A percentile compares a stretch with the other conserved stretches of the same genome.
phyloP scores from a whole-genome alignment of 2,113 vertebrate species.

The Potamarius usumacintae region DNA sequence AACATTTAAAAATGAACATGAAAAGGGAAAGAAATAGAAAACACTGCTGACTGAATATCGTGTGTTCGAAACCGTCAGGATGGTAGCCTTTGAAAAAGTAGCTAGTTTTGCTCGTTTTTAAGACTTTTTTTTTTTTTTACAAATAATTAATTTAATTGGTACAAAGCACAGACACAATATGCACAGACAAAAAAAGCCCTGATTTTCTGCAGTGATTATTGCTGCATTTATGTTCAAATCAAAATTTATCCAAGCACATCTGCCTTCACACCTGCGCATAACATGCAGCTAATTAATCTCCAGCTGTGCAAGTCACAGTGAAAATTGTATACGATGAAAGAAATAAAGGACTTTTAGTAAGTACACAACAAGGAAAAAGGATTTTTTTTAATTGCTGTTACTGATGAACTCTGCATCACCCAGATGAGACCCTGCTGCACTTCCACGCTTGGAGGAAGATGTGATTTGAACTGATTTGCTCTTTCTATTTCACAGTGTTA shows the following conservation, averaged over 20 bases:
- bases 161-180: neutral
- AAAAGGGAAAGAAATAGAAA: neutral
- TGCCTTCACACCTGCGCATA: slow-evolving; percentile 5
- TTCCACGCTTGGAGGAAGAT: neutral
- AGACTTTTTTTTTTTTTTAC: neutral
- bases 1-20: neutral
- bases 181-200: neutral
- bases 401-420: slow-evolving; percentile 17
- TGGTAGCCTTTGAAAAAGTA: neutral
- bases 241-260: slow-evolving; percentile 7
- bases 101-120: neutral
- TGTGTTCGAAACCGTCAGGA: neutral
- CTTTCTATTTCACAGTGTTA: neutral
- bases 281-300: slow-evolving; percentile 18
- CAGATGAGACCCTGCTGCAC: neutral
- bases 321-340: slow-evolving; percentile 5
- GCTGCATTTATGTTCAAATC: slow-evolving; percentile 6
- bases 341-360: slow-evolving; percentile 6
- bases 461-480: neutral
- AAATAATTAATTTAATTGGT: neutral
- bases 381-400: slow-evolving; percentile 3
- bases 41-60: neutral
- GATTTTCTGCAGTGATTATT: slow-evolving; percentile 1
- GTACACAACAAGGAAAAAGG: neutral
- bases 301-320: slow-evolving; percentile 19